Base-by-base conservation (phyloP, 2,113 vertebrate species). In the Pteruthius melanotis region DNA sequence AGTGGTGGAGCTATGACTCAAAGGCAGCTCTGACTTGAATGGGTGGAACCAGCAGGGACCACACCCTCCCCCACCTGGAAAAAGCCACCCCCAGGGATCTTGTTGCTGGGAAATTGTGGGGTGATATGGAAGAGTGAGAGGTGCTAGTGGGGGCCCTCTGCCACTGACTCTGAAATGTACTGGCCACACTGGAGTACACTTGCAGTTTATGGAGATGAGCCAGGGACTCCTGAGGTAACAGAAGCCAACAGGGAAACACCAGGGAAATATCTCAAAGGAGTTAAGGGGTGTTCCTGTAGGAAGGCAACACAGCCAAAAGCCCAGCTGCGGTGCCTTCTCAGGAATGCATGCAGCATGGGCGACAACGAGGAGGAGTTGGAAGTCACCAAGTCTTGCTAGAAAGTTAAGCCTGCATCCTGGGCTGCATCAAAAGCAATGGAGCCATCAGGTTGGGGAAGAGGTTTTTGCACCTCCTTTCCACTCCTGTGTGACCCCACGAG, bases 261-360 rank as follows among this genome's bases (percentile, higher is more conserved):
- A 26, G 24, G 6, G 24, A 60, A 60, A 13, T 53, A 59, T 6
- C 28, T 24, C 52, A 39, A 19, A 83, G 23, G n/a, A 47, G 8
- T 60, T 68, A n/a, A 26, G 47, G 8, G 2, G 3, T 35, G 24
- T 30, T 60, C 24, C 61, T 47, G 9, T 22, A 40, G 11, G 16
- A 60, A 47, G 24, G 6, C 33, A 66, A 10, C 13, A 52, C 8
- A 66, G 4, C 15, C 0, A 0, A 37, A 33, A 66, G 45, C 13
- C 15, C 19, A 52, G 15, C 15, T 60, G 50, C 49, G 6, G 21
- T 30, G 23, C 18, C 19, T 52, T 59, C 30, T n/a, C 33, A 74
- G 0, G 1, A 66, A 24, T 13, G 24, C 15, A 60, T 0, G 0
- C 20, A 82, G n/a, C 11, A 21, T 3, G 4, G 33, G 28, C 19